phyloP scores from a whole-genome alignment of 2,888 invertebrate genomes.

The Drosophila villosipedis region DNA sequence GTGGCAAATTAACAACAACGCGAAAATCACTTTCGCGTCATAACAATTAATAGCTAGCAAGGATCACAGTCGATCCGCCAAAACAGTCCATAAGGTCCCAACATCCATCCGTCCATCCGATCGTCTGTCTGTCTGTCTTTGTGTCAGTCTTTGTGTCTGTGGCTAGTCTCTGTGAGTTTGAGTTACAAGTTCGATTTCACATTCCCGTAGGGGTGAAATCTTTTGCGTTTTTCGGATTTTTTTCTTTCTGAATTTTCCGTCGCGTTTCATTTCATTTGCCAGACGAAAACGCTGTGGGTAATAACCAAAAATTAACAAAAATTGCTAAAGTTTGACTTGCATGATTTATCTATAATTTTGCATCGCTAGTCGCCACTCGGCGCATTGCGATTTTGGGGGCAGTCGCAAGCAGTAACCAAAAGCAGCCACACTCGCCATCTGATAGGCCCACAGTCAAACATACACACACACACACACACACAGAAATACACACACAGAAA shows the following conservation, averaged over 20 bases:
- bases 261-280: slow-evolving; percentile 59
- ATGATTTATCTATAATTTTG: slow-evolving; percentile 81
- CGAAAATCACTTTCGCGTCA: slow-evolving; percentile 70
- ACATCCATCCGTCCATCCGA: not conserved
- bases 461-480: slow-evolving; percentile 45
- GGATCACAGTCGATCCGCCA: slow-evolving; percentile 38
- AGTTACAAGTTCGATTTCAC: slow-evolving; percentile 78
- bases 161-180: slow-evolving; percentile 37
- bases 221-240: slow-evolving; percentile 49
- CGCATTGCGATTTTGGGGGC: slow-evolving; percentile 30
- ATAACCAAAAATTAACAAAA: slow-evolving; percentile 82
- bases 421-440: slow-evolving; percentile 72
- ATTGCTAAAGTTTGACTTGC: slow-evolving; percentile 82
- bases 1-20: slow-evolving; percentile 74
- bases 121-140: not conserved
- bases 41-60: slow-evolving; percentile 72
- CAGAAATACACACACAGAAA: not conserved
- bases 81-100: slow-evolving; percentile 36
- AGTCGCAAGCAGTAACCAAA: slow-evolving; percentile 22
- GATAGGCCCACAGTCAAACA: slow-evolving; percentile 71
- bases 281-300: slow-evolving; percentile 73
- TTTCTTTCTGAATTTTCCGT: slow-evolving; percentile 23
- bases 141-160: slow-evolving; percentile 7
- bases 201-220: slow-evolving; percentile 82
- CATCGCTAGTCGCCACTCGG: slow-evolving; percentile 70